Conservation (phyloP, 2,888 invertebrate genomes). For the Augochlorella aurata region DNA sequence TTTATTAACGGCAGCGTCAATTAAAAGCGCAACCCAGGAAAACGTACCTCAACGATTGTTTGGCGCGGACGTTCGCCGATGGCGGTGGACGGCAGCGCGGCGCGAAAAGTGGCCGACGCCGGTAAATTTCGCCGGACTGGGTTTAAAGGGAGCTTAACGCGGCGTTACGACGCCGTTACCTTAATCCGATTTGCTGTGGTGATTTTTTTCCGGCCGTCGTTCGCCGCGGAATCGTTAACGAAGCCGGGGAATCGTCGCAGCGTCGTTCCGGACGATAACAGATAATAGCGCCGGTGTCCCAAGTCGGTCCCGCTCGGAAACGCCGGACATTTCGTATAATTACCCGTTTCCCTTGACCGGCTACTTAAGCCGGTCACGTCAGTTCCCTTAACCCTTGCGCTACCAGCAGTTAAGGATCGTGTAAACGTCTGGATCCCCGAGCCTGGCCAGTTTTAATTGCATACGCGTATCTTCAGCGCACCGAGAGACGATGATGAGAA, state of each 20-base stretch:
- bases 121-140: conserved; percentile 23
- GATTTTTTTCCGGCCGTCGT: conserved; percentile 23
- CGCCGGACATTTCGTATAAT: conserved; percentile 68
- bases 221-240: conserved; percentile 55
- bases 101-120: conserved; percentile 20
- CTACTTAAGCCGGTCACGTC: conserved; percentile 68
- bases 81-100: conserved; percentile 5
- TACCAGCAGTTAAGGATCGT: conserved; percentile 71
- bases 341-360: conserved; percentile 71
- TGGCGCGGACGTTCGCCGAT: background rate
- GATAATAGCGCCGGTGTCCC: background rate
- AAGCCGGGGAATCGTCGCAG: conserved; percentile 39
- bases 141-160: conserved; percentile 45
- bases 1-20: conserved; percentile 20
- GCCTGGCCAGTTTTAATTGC: conserved; percentile 67
- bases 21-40: conserved; percentile 10
- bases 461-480: conserved; percentile 58
- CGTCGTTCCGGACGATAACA: background rate
- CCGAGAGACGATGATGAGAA: conserved; percentile 46
- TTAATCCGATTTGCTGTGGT: conserved; percentile 64
- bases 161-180: conserved; percentile 57
- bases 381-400: conserved; percentile 65
- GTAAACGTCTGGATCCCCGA: conserved; percentile 63
- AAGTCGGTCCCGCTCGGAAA: conserved; percentile 29
- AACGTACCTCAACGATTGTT: conserved; percentile 27